Evolutionary conservation across 1,140 invertebrate genomes (phyloP).

Genomic region (Procambarus clarkii): DNA sequence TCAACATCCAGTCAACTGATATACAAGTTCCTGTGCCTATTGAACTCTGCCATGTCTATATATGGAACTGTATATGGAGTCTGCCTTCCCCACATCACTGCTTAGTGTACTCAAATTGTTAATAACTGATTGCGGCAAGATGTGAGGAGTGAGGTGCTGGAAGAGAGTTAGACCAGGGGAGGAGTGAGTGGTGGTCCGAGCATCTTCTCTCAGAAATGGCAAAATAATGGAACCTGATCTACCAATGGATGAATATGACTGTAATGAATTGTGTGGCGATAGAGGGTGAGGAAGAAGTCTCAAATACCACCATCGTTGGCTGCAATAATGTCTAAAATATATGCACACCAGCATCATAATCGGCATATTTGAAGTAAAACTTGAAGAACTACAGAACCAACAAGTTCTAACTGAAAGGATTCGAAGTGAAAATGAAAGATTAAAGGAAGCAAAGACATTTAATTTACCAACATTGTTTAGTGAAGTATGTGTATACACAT

Average conservation of each 20-base stretch:
- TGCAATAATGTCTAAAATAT: neutral
- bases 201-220: neutral
- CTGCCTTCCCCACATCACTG: too few species aligned
- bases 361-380: neutral
- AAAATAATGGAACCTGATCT: neutral
- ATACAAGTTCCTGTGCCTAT: too few species aligned
- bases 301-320: neutral
- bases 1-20: too few species aligned
- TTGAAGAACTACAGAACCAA: conserved; percentile 28
- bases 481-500: conserved; percentile 28
- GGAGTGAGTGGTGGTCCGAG: too few species aligned
- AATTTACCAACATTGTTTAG: conserved; percentile 42
- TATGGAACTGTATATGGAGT: too few species aligned
- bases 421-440: conserved; percentile 45
- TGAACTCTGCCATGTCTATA: too few species aligned
- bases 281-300: neutral
- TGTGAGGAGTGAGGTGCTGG: too few species aligned
- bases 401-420: conserved; percentile 37
- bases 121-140: too few species aligned
- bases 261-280: neutral
- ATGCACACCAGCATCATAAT: neutral
- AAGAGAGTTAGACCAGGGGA: too few species aligned
- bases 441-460: conserved; percentile 34
- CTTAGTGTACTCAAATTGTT: too few species aligned
- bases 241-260: neutral